Evolutionary conservation across 2,888 invertebrate genomes (phyloP), one percentile per base, ranked within the genome.

Genomic region (Prenolepis imparis): DNA sequence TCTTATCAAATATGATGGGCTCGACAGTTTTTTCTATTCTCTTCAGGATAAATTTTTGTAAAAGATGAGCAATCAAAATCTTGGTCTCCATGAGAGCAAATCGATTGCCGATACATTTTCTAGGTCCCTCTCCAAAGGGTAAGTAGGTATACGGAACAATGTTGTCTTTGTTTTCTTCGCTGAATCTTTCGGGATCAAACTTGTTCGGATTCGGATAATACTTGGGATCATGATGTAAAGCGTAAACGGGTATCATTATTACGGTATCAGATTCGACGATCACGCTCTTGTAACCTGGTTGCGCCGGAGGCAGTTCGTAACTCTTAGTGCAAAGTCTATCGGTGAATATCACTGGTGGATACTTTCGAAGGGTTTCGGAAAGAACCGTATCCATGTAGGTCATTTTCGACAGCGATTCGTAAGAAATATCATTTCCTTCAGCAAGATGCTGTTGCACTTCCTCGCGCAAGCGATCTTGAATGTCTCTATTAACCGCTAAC

Each of bases 321-420:
- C 94, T 89, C 83, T 96, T 96, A 0, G 94, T 94, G 85, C 96
- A 96, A 2, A 94, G 87, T 80, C 96, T 94, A 88, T 96, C 96
- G 87, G 95, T 88, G 0, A 95, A 86, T 0, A 95, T 85, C 0
- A 95, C 95, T 1, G 95, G 95, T 0, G 96, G 94, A 95, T 96
- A 96, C 87, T 95, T 95, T 78, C 96, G 94, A 24, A 96, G 89
- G 0, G 95, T 95, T 92, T 96, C 96, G 95, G 88, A 86, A 63
- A 93, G 82, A 1, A 93, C 91, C 89, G 91, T 92, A 2, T 93
- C 93, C 85, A 93, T 83, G 70, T 93, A 94, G n/a, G 88, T 87
- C 91, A 94, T 90, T 5, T 83, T 87, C 5, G 73, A 59, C n/a
- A 93, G 28, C 0, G 48, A 39, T 9, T 91, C 92, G 68, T 93